These are phyloP conservation scores for Chironex yamaguchii DNA, from an alignment of 30 jellyfish, hydroid and myxozoan species.

Conservation along the genomic window DNA sequence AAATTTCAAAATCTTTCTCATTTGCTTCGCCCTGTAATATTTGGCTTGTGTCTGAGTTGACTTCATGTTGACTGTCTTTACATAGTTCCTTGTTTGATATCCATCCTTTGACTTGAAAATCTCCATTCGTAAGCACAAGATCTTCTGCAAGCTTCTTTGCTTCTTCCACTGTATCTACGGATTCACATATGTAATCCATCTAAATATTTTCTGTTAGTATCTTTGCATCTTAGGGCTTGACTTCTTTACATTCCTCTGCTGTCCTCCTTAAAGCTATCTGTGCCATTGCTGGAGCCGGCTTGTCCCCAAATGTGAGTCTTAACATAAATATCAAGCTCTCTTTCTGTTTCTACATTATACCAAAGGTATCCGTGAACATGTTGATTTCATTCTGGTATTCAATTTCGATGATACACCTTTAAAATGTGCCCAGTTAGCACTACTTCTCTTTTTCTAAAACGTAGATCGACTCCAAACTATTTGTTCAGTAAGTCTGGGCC, in stretches of 20 bases:
- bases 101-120: slow-evolving; percentile 78
- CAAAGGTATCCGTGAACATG: slow-evolving; percentile 75
- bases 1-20: slow-evolving; percentile 58
- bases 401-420: slow-evolving; percentile 54
- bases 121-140: slow-evolving; percentile 57
- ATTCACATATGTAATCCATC: slow-evolving; percentile 76
- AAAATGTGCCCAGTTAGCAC: slow-evolving; percentile 58
- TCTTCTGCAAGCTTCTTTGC: slow-evolving; percentile 62
- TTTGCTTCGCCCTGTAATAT: slow-evolving; percentile 48
- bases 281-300: slow-evolving; percentile 79
- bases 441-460: slow-evolving; percentile 69
- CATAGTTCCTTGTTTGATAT: slow-evolving; percentile 48
- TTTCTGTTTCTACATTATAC: slow-evolving; percentile 50
- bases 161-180: slow-evolving; percentile 65
- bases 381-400: slow-evolving; percentile 68
- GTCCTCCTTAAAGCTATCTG: slow-evolving; percentile 64
- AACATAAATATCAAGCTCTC: slow-evolving; percentile 64
- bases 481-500: slow-evolving; percentile 80
- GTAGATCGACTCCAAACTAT: slow-evolving; percentile 53
- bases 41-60: slow-evolving; percentile 30
- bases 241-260: slow-evolving; percentile 56
- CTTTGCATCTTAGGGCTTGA: slow-evolving; percentile 66
- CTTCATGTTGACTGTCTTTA: slow-evolving; percentile 20
- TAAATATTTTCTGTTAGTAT: slow-evolving; percentile 61
- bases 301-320: slow-evolving; percentile 63